Evolutionary conservation across 2,113 vertebrate genomes (phyloP).

Genomic region (Noctilio leporinus): DNA sequence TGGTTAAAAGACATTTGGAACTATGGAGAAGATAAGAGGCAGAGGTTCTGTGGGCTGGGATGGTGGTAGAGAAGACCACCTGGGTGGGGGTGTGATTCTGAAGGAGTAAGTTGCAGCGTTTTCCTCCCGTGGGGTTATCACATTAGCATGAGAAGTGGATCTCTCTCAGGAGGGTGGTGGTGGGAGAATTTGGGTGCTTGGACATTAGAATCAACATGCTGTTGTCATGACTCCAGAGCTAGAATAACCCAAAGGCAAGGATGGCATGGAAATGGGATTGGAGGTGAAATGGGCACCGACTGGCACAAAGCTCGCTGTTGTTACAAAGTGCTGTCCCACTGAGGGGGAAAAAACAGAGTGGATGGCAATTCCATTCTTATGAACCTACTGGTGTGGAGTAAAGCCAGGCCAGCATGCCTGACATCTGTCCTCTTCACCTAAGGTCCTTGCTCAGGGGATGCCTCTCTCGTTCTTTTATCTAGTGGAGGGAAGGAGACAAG

Average conservation of each 20-base stretch:
- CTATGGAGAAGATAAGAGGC: background rate
- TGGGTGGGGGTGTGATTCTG: background rate
- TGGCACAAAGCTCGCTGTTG: background rate
- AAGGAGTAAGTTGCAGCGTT: background rate
- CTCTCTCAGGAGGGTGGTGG: background rate
- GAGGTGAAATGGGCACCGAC: background rate
- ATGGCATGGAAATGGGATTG: background rate
- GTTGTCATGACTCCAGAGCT: background rate
- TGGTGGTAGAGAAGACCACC: background rate
- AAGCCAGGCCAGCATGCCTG: background rate
- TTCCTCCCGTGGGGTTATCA: background rate
- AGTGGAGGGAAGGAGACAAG: background rate
- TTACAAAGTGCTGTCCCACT: background rate
- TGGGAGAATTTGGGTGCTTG: background rate
- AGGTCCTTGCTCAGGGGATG: background rate
- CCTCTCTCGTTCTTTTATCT: background rate
- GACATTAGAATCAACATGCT: background rate
- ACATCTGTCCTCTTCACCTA: background rate
- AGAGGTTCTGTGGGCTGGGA: background rate
- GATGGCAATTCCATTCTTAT: background rate
- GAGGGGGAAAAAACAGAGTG: background rate
- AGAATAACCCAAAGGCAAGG: background rate
- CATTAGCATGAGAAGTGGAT: background rate
- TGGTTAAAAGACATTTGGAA: background rate
- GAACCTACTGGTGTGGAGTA: background rate